Percentiles rank a stretch among this genome's conserved stretches.
These are phyloP conservation scores for Tachina lurida DNA, from an alignment of 2,888 invertebrate genomes.

Conservation along the genomic window DNA sequence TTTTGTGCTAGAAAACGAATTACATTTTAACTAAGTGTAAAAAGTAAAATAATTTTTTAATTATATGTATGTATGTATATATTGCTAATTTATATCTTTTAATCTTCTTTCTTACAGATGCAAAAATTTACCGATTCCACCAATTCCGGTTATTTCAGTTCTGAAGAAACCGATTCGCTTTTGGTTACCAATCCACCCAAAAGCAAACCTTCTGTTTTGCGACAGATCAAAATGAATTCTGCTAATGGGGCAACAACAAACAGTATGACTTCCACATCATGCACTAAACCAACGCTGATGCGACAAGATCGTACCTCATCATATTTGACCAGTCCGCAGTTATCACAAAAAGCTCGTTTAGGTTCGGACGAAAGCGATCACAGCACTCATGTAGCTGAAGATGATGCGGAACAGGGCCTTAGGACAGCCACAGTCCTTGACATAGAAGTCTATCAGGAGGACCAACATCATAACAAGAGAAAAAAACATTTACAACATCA, in stretches of 20 bases:
- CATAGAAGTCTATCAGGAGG: constrained; percentile 83
- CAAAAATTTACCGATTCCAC: constrained; percentile 85
- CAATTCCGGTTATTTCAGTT: constrained; percentile 88
- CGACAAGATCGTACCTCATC: constrained; percentile 93
- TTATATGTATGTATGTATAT: too few species aligned
- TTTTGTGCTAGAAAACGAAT: too few species aligned
- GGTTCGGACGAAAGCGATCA: constrained; percentile 91
- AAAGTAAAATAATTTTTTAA: too few species aligned
- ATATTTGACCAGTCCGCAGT: constrained; percentile 87
- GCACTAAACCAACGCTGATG: constrained; percentile 90
- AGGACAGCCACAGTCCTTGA: constrained; percentile 82
- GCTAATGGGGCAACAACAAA: constrained; percentile 80
- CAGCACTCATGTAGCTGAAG: constrained; percentile 84
- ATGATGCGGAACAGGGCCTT: constrained; percentile 82
- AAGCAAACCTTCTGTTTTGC: constrained; percentile 80
- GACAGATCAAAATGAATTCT: constrained; percentile 81
- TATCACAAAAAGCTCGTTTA: constrained; percentile 88
- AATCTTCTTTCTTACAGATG: constrained; percentile 76
- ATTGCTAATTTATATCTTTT: too few species aligned
- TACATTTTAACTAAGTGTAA: too few species aligned
- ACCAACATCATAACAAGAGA: constrained; percentile 74
- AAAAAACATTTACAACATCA: constrained; percentile 52
- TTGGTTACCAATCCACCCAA: constrained; percentile 84
- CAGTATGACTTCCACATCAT: constrained; percentile 80
- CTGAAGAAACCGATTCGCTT: constrained; percentile 92